Base-by-base conservation (phyloP, 2,888 invertebrate species). In the Hemicrepidius hirtus region DNA sequence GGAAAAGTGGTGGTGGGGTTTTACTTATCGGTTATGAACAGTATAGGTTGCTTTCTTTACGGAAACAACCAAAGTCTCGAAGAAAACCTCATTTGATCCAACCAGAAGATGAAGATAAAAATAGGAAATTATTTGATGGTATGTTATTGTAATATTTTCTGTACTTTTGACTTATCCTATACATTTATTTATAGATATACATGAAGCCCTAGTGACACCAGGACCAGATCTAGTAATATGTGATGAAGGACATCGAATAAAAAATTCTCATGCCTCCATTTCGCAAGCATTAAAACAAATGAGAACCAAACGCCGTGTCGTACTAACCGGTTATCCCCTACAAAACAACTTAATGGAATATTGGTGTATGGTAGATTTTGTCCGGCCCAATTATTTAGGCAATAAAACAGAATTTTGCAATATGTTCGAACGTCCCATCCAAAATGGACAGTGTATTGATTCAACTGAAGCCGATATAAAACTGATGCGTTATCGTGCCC, bases 301-400 rank as follows among this genome's bases (percentile, higher is more conserved):
- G 88, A 90, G 94, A 79, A 98, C 99, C 0, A 96, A 97, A 83
- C 91, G 99, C 13, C 90, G 99, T 75, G 94, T 99, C 13, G 99
- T 99, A 0, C 88, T 99, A 28, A 99, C 99, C 1, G 99, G 99
- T 2, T 99, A 99, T 87, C 99, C 99, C 0, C 88, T 99, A 10
- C 99, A 99, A 87, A 99, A 99, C 86, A 99, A 99, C 86, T 88
- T 99, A 16, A 88, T 97, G 68, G 97, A 97, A 84, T 98, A 98
- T 85, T 98, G 97, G 97, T 98, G 98, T 84, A 98, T 98, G 98
- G 98, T 98, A 0, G 98, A 99, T 85, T 99, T 99, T 87, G 98
- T 99, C 0, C 90, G 99, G 20, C 99, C 99, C 0, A 98, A 97
- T 87, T 99, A 97, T 86, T 90, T 99, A 41, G 99, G 99, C 71